These are phyloP conservation scores for Buathra laborator DNA, from an alignment of 2,888 invertebrate species.

Conservation along the genomic window DNA sequence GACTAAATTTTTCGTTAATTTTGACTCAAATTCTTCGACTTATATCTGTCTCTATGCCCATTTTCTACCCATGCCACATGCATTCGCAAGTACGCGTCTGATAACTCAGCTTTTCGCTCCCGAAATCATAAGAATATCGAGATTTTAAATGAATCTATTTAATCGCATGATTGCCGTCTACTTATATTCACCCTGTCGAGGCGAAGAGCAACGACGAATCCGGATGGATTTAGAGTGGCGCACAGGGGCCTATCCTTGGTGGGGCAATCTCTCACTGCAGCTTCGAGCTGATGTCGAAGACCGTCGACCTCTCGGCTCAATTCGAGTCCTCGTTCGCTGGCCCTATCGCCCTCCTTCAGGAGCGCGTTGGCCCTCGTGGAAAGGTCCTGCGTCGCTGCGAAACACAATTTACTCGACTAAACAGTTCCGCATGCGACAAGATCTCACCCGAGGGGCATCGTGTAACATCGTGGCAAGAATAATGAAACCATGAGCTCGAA, in stretches of 20 bases:
- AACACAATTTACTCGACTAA: constrained; percentile 55
- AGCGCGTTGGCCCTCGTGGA: constrained; percentile 87
- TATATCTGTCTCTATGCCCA: too few relatives aligned
- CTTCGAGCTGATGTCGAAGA: constrained; percentile 87
- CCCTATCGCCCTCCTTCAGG: constrained; percentile 87
- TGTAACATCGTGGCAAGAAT: constrained; percentile 21
- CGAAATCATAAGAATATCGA: too few relatives aligned
- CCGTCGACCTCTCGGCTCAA: constrained; percentile 88
- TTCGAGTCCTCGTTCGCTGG: constrained; percentile 86
- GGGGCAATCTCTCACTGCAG: constrained; percentile 89
- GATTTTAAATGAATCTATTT: too few relatives aligned
- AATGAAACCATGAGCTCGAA: constrained; percentile 21
- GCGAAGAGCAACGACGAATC: constrained; percentile 89
- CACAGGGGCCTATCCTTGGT: constrained; percentile 91
- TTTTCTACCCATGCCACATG: too few relatives aligned
- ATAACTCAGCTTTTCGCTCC: too few relatives aligned
- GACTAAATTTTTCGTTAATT: too few relatives aligned
- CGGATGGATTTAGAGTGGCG: constrained; percentile 91
- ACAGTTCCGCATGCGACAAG: constrained; percentile 58
- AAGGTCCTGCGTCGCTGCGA: constrained; percentile 87
- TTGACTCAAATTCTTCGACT: too few relatives aligned
- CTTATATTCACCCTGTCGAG: constrained; percentile 87
- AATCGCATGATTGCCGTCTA: neutral
- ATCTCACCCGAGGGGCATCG: constrained; percentile 32
- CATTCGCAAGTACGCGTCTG: too few relatives aligned